phyloP scores from a whole-genome alignment of 1,140 invertebrate genomes.

The Caenorhabditis briggsae region DNA sequence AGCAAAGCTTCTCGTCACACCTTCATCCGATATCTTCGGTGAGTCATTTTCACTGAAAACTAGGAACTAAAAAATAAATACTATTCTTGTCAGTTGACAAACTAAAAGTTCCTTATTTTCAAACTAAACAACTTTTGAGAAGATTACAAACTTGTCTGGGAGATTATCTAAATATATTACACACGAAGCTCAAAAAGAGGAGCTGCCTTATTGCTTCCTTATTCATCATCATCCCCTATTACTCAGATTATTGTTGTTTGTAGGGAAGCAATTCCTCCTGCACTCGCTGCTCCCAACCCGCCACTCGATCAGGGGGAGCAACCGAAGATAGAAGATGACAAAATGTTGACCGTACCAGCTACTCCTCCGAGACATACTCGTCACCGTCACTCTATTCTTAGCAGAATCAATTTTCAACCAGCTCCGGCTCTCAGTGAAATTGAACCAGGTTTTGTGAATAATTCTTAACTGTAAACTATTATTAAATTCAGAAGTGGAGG shows the following conservation, averaged over 20 bases:
- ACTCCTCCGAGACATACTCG: constrained; percentile 36
- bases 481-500: constrained; percentile 38
- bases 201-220: constrained; percentile 27
- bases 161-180: constrained; percentile 5
- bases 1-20: constrained; percentile 32
- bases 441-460: constrained; percentile 23
- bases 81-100: not conserved
- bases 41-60: constrained; percentile 13
- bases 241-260: not conserved
- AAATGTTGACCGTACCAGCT: not conserved
- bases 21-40: constrained; percentile 57
- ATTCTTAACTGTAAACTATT: not conserved
- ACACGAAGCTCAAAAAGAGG: not conserved
- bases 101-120: not conserved
- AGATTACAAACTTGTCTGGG: constrained; percentile 6
- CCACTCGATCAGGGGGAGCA: constrained; percentile 9
- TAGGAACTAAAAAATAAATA: not conserved
- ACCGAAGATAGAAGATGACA: not conserved
- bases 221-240: not conserved
- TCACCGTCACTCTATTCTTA: constrained; percentile 54
- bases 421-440: constrained; percentile 38
- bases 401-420: constrained; percentile 56
- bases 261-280: constrained; percentile 27
- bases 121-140: not conserved
- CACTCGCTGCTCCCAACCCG: not conserved